Evolutionary conservation across 2,797 vertebrate species (phyloP), one percentile per base, ranked within the genome.

Genomic region (Gallinago nigripennis): DNA sequence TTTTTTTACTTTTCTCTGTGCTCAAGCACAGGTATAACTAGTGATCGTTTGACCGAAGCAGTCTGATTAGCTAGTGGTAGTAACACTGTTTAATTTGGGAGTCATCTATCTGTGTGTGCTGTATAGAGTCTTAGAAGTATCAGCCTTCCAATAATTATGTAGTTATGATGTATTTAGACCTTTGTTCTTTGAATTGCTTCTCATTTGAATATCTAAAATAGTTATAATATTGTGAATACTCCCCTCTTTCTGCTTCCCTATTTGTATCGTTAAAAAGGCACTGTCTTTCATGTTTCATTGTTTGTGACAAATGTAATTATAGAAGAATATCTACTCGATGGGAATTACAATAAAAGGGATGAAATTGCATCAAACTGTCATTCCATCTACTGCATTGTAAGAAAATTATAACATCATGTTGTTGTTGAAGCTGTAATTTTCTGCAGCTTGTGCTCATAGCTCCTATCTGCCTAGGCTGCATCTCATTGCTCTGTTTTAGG

Each of bases 271-370:
- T 83, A 33, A 75, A 90, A 73, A 37, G 46, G 21, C 35, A 30
- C 58, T 9, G 35, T n/a, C 27, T 75, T 83, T 58, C 61, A 24
- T 31, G 15, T 85, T 91, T 77, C 25, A 58, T 79, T 88, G 69
- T 92, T 86, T 61, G 48, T 89, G 78, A 95, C 58, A 93, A 87
- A 53, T 85, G 9, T 69, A 88, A 79, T 93, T 82, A 46, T 57
- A 35, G 58, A 79, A 78, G 20, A 88, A 86, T 78, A 86, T 20
- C 72, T 41, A 54, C 43, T 88, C 65, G 51, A 79, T 70, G 23
- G 51, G 25, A 79, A 72, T 94, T 54, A 56, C 6, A 25, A 30
- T 79, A 65, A 86, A 95, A 88, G 21, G 39, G 66, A 65, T 92
- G 43, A 79, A 79, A 82, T 51, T 41, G 39, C 39, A 72, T 84